These are phyloP conservation scores for Dallia pectoralis DNA, from an alignment of 2,797 vertebrate species.

Conservation along the genomic window DNA sequence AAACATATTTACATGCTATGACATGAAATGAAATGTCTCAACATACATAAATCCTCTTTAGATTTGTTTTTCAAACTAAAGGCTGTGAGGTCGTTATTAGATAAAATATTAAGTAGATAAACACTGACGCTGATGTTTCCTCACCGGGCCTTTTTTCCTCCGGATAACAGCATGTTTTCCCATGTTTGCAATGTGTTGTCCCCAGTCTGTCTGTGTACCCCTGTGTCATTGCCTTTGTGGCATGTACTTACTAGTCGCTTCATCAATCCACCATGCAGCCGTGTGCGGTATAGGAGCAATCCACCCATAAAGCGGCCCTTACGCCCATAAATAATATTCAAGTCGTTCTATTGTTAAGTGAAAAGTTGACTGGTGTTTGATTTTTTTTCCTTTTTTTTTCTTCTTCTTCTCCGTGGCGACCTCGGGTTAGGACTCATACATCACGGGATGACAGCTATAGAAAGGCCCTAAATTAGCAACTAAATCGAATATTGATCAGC, in stretches of 20 bases:
- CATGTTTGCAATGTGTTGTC: slow-evolving; percentile 59
- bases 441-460: slow-evolving; percentile 98
- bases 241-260: slow-evolving; percentile 73
- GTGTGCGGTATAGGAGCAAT: slow-evolving; percentile 72
- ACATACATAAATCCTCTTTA: neutral
- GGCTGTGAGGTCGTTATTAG: neutral
- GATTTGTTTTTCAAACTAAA: neutral
- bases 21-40: neutral
- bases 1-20: slow-evolving; percentile 3
- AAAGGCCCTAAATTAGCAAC: slow-evolving; percentile 99
- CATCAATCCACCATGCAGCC: slow-evolving; percentile 70
- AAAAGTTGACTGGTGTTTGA: slow-evolving; percentile 89
- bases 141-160: slow-evolving; percentile 1
- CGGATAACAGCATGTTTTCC: slow-evolving; percentile 25
- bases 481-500: slow-evolving; percentile 99
- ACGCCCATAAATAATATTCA: slow-evolving; percentile 89
- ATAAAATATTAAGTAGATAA: slow-evolving; percentile 50
- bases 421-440: slow-evolving; percentile 96
- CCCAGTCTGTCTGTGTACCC: slow-evolving; percentile 63
- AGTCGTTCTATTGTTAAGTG: slow-evolving; percentile 88
- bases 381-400: slow-evolving; percentile 71
- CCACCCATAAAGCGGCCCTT: slow-evolving; percentile 82
- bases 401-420: slow-evolving; percentile 85
- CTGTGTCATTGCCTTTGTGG: slow-evolving; percentile 68
- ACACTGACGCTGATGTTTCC: slow-evolving; percentile 67